A percentile compares a stretch with the other conserved stretches of the same genome.
Evolutionary conservation across 2,113 vertebrate genomes (phyloP).

Genomic region (Isurus oxyrinchus): DNA sequence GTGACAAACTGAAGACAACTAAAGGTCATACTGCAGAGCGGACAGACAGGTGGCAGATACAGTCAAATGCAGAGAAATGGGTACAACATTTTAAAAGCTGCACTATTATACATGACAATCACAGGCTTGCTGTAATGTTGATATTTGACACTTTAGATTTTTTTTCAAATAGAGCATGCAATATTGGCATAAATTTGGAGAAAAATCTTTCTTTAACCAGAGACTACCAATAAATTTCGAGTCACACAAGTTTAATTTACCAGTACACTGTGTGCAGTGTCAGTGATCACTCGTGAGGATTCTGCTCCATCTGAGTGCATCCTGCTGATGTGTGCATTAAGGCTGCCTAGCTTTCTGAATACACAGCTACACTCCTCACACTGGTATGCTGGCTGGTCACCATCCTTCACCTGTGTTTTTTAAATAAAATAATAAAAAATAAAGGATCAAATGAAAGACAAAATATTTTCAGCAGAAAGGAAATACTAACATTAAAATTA

Average conservation of each 20-base stretch:
- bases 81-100: neutral
- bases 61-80: neutral
- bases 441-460: neutral
- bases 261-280: constrained; percentile 63
- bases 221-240: neutral
- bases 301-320: constrained; percentile 76
- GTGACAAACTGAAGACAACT: neutral
- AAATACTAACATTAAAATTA: neutral
- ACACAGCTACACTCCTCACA: constrained; percentile 96
- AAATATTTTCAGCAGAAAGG: neutral
- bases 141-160: neutral
- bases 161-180: neutral
- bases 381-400: constrained; percentile 69
- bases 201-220: neutral
- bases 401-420: constrained; percentile 72
- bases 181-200: neutral
- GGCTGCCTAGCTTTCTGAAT: constrained; percentile 91
- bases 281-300: constrained; percentile 54
- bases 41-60: neutral
- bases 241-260: constrained; percentile 54
- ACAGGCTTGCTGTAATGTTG: neutral
- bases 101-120: neutral
- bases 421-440: constrained; percentile 37
- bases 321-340: constrained; percentile 97
- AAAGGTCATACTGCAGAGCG: neutral